Evolutionary conservation across 2,888 invertebrate species (phyloP).

Genomic region (Harpalus rufipes): DNA sequence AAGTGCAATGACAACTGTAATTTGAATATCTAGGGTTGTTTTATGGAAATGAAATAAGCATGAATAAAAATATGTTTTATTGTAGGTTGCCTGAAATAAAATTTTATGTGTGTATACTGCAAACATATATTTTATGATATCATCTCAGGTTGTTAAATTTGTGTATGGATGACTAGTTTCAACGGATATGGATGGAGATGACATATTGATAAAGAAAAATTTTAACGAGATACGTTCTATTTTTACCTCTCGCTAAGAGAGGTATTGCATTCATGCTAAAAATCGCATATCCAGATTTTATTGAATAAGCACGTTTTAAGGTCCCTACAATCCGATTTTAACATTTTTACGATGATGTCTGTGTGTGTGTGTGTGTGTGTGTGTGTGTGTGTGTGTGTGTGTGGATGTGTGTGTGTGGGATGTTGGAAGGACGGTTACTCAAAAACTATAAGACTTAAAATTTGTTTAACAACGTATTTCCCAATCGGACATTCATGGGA

Average conservation of each 20-base stretch:
- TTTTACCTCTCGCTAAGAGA: no score
- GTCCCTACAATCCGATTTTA: no score
- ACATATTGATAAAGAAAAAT: neutral
- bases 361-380: no score
- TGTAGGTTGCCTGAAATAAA: neutral
- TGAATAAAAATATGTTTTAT: neutral
- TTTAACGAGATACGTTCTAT: neutral
- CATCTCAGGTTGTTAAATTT: conserved; percentile 2
- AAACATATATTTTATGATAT: conserved; percentile 2
- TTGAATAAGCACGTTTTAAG: no score
- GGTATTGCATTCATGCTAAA: no score
- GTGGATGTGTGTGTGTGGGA: no score
- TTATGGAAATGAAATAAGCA: neutral
- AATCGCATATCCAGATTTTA: no score
- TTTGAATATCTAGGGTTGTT: neutral
- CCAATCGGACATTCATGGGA: no score
- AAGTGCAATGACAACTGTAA: conserved; percentile 9
- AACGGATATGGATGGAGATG: neutral
- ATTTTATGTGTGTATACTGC: neutral
- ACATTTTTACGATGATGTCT: neutral
- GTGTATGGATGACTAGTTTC: neutral
- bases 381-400: no score
- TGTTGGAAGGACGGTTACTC: no score
- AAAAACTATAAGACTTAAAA: no score
- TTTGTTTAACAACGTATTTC: no score